A percentile compares a stretch with the other conserved stretches of the same genome.
phyloP scores from a whole-genome alignment of 2,888 invertebrate species.

The Frankliniella fusca region DNA sequence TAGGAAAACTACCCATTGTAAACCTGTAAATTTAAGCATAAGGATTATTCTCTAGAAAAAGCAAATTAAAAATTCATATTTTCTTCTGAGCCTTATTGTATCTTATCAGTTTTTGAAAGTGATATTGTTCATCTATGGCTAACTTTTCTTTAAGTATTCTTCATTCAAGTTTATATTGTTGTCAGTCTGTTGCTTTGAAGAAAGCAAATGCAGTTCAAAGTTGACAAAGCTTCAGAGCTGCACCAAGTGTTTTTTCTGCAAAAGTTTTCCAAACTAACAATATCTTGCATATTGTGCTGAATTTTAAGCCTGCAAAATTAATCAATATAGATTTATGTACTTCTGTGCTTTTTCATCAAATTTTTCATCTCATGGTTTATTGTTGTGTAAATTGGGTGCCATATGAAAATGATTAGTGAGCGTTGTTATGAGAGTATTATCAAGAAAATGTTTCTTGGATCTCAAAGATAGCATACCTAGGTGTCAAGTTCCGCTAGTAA shows the following conservation, averaged over 20 bases:
- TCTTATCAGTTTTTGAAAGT: background rate
- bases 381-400: slow-evolving; percentile 23
- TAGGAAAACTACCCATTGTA: slow-evolving; percentile 4
- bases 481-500: slow-evolving; percentile 24
- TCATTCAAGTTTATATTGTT: background rate
- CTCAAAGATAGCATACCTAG: slow-evolving; percentile 22
- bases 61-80: slow-evolving; percentile 12
- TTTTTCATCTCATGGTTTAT: background rate
- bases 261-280: background rate
- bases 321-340: background rate
- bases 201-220: background rate
- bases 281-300: slow-evolving; percentile 15
- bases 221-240: slow-evolving; percentile 11
- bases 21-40: slow-evolving; percentile 16
- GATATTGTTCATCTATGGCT: background rate
- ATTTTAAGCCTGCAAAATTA: slow-evolving; percentile 7
- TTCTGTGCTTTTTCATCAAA: background rate
- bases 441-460: slow-evolving; percentile 25
- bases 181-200: background rate
- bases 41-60: slow-evolving; percentile 1
- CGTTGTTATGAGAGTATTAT: slow-evolving; percentile 25
- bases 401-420: slow-evolving; percentile 26
- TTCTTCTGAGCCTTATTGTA: background rate
- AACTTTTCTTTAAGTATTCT: background rate
- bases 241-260: background rate